Conservation (phyloP, 2,113 vertebrate species). For the Marmota monax region DNA sequence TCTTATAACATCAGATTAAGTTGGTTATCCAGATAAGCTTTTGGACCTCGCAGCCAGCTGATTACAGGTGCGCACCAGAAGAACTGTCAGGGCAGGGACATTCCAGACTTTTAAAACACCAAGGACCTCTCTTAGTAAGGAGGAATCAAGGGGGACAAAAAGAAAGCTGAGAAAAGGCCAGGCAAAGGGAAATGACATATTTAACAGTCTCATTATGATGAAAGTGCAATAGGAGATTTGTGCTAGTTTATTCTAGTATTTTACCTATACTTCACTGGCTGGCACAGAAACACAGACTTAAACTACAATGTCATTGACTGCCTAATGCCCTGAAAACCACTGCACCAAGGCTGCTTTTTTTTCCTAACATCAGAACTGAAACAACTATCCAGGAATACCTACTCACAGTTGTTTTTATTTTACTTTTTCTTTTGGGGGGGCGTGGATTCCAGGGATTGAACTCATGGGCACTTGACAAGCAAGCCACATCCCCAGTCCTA, state of each 20-base stretch:
- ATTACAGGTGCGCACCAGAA: not conserved
- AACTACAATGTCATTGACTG: not conserved
- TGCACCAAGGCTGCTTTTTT: not conserved
- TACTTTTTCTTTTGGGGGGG: too few species aligned
- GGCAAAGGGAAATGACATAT: not conserved
- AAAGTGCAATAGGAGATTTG: not conserved
- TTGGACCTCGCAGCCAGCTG: not conserved
- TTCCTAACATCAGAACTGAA: not conserved
- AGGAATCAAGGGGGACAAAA: rapidly evolving
- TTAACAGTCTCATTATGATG: not conserved
- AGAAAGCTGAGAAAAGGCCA: not conserved
- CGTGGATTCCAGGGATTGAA: too few species aligned
- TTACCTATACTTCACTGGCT: not conserved
- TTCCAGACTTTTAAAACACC: not conserved
- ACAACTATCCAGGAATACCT: not conserved
- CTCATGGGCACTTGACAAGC: too few species aligned
- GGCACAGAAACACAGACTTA: not conserved
- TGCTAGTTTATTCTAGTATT: not conserved
- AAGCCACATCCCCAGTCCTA: too few species aligned
- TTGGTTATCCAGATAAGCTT: not conserved
- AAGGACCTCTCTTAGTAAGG: not conserved
- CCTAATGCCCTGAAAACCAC: too few species aligned
- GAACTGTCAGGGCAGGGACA: not conserved
- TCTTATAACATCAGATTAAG: not conserved
- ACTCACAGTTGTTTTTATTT: not conserved